These are phyloP conservation scores for Terebella lapidaria DNA, from an alignment of 2,888 invertebrate species.

Conservation along the genomic window DNA sequence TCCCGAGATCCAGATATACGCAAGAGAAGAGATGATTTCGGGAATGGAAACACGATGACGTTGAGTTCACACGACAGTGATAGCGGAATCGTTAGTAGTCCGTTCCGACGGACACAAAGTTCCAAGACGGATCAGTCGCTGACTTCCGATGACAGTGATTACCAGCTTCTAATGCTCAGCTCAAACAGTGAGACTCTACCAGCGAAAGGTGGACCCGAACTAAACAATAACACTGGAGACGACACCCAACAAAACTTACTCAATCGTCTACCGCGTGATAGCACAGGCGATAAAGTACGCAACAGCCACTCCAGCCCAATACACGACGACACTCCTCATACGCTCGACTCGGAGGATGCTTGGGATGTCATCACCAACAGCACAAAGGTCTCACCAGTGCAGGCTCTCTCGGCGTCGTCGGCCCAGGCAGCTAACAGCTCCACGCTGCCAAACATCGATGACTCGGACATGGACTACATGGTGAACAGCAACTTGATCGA, in stretches of 20 bases:
- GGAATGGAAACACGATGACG: neutral
- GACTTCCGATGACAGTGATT: neutral
- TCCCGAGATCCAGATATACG: no score
- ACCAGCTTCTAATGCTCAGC: neutral
- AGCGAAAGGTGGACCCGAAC: neutral
- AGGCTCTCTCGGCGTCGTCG: no score
- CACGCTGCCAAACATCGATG: neutral
- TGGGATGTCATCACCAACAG: neutral
- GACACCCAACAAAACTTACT: no score
- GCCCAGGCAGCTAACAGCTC: neutral
- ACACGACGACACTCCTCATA: neutral
- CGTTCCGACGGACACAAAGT: neutral
- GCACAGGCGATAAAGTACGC: neutral
- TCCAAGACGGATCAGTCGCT: neutral
- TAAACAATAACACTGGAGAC: no score
- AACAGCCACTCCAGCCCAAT: neutral
- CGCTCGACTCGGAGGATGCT: neutral
- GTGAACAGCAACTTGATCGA: constrained; percentile 8
- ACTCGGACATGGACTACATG: constrained; percentile 4
- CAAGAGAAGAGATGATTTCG: no score
- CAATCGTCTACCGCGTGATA: neutral
- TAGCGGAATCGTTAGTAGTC: neutral
- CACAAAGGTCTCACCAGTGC: no score
- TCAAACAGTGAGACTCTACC: neutral
- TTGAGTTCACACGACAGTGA: neutral